These are phyloP conservation scores for Drosophila vallismaia DNA, from an alignment of 2,888 invertebrate genomes.

Conservation along the genomic window DNA sequence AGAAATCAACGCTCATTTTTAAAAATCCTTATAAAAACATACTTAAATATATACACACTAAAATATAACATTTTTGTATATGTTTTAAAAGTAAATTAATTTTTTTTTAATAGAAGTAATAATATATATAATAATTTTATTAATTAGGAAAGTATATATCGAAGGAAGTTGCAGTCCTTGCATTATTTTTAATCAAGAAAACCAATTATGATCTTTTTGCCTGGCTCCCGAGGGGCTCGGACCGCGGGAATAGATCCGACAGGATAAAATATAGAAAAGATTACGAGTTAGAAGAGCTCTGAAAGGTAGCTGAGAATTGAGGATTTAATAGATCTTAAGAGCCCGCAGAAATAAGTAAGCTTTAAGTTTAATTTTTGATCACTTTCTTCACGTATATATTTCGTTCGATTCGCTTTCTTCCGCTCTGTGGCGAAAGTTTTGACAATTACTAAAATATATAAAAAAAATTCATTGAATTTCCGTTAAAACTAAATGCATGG, in stretches of 20 bases:
- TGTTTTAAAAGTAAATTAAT: not conserved
- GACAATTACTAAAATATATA: slow-evolving; percentile 13
- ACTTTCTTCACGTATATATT: slow-evolving; percentile 33
- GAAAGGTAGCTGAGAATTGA: too few relatives aligned
- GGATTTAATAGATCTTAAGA: not conserved
- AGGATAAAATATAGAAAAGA: too few relatives aligned
- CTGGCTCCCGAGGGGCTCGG: too few relatives aligned
- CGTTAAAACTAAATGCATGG: slow-evolving; percentile 26
- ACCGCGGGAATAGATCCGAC: too few relatives aligned
- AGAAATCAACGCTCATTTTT: slow-evolving; percentile 3
- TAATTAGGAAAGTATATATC: too few relatives aligned
- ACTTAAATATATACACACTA: not conserved
- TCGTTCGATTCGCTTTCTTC: slow-evolving; percentile 32
- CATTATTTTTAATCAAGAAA: too few relatives aligned
- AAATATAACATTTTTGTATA: not conserved
- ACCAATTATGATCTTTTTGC: too few relatives aligned
- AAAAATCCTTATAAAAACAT: not conserved
- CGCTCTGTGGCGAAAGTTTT: slow-evolving; percentile 13
- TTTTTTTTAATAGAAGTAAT: not conserved
- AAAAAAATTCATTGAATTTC: slow-evolving; percentile 16
- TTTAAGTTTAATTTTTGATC: not conserved
- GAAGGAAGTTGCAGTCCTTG: too few relatives aligned
- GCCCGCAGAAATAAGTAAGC: not conserved
- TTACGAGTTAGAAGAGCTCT: too few relatives aligned
- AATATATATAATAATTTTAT: too few relatives aligned